Base-by-base conservation (phyloP, 2,113 vertebrate genomes). In the Tapirus terrestris region DNA sequence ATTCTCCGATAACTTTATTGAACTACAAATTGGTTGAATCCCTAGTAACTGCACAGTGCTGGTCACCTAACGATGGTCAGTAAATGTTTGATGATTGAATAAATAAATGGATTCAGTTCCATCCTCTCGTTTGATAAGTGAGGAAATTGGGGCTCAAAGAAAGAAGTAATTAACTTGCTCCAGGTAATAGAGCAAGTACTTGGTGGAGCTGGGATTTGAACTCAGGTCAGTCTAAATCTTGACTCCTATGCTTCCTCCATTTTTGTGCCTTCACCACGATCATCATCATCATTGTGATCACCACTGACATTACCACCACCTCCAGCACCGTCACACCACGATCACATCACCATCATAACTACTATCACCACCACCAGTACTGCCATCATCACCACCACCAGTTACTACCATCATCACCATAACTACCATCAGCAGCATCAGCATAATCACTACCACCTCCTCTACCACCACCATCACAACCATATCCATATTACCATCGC, bases 381-480 rank as follows among this genome's bases (percentile, higher is more conserved):
- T 10, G 5, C 72, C 5, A 17, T 45, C 3, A 63, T 5, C 31
- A 0, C 3, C 60, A 21, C 91, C 4, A 36, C 8, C 68, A 7
- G 13, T 3, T 39, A 29, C 61, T 16, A 18, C 7, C 29, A 43
- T 7, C 43, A 23, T 20, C 33, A 18, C 4, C 48, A 76, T 10
- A 8, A 39, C n/a, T 11, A 18, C 5, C 27, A 65, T 27, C 48
- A 7, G 33, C 3, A 63, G 3, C 31, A 0, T 2, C 60, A 21
- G 87, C 4, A 31, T 6, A 10, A 11, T 17, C 3, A 85, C 3
- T 2, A 39, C 13, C 21, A n/a, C 5, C 77, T 16, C 65, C 48
- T 53, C 48, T 18, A 58, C 72, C 60, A 51, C 58, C 60, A 61
- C 29, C 70, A n/a, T 36, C n/a, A 43, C n/a, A 36, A 3, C 25